Base-by-base conservation (phyloP, 2,888 invertebrate genomes). In the Embidobia sp. region DNA sequence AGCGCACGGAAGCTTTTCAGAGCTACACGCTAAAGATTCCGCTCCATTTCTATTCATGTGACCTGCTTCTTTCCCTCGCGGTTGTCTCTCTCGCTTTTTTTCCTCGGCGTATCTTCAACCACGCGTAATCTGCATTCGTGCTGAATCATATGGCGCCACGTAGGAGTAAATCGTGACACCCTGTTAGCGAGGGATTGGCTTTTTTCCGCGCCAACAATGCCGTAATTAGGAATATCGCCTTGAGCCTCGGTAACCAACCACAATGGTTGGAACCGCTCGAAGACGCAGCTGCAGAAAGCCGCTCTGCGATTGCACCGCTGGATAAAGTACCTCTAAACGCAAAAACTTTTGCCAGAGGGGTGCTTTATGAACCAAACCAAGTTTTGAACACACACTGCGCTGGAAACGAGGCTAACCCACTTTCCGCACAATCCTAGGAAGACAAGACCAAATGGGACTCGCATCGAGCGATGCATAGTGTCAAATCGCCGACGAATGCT, bases 201-300 rank as follows among this genome's bases (percentile, higher is more conserved):
- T 16, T 48, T 33, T 35, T 63, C 40, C 76, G n/a, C 77, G 44
- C 63, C 27, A 48, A 81, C 80, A 82, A 83, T 78, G 78, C 69
- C 63, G 70, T 79, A 79, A 84, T 83, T 82, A 82, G 81, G 57
- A 78, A 79, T 74, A 67, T 63, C 53, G 74, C 75, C 46, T 73
- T 46, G 33, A 51, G 53, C 49, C 10, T 13, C 11, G 8, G 10
- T 35, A 18, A 49, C 22, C 13, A n/a, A 27, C 46, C 35, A 55
- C 37, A 67, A 67, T 67, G 27, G 35, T 18, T 37, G 11, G 33
- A 44, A 46, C 37, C 49, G 49, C 49, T 18, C 18, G 22, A 29
- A 44, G 67, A 33, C 11, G 40, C 51, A 22, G 15, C 15, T 40
- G 40, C 40, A n/a, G 8, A n/a, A n/a, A n/a, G n/a, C n/a, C 3